Conservation (phyloP, 2,888 invertebrate species). For the Oegoconia quadripuncta region DNA sequence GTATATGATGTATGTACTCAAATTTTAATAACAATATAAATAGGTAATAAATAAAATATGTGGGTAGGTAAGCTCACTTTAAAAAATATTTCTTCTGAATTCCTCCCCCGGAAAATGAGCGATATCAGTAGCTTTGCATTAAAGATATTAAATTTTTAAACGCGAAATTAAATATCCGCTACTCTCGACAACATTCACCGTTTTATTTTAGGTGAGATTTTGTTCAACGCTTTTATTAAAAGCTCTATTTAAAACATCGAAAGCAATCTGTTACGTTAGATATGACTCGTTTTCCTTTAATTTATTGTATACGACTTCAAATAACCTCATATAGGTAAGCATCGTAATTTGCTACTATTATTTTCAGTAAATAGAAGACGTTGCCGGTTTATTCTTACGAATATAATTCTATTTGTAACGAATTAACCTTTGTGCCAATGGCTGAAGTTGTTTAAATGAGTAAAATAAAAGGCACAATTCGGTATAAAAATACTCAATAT, state of each 20-base stretch:
- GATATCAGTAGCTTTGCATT: slow-evolving; percentile 12
- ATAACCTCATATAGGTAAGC: too few species aligned
- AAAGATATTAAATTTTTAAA: slow-evolving; percentile 17
- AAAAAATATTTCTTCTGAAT: slow-evolving; percentile 21
- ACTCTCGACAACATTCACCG: not conserved
- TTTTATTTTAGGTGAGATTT: not conserved
- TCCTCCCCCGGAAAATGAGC: slow-evolving; percentile 18
- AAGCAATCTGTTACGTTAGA: not conserved
- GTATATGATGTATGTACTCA: too few species aligned
- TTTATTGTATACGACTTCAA: not conserved
- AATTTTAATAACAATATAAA: too few species aligned
- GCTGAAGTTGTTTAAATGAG: too few species aligned
- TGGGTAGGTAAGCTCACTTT: slow-evolving; percentile 5
- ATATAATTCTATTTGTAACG: too few species aligned
- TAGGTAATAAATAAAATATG: not conserved
- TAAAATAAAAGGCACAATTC: too few species aligned
- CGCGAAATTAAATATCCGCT: slow-evolving; percentile 16
- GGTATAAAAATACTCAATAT: too few species aligned
- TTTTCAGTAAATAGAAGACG: too few species aligned
- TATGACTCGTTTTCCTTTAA: not conserved
- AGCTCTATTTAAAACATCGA: not conserved
- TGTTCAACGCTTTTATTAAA: not conserved
- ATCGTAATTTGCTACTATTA: too few species aligned
- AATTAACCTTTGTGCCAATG: too few species aligned
- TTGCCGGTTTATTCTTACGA: too few species aligned